These are phyloP conservation scores for Epizoanthus ramosus DNA, from an alignment of 92 coral and sea anemone genomes.

Conservation along the genomic window DNA sequence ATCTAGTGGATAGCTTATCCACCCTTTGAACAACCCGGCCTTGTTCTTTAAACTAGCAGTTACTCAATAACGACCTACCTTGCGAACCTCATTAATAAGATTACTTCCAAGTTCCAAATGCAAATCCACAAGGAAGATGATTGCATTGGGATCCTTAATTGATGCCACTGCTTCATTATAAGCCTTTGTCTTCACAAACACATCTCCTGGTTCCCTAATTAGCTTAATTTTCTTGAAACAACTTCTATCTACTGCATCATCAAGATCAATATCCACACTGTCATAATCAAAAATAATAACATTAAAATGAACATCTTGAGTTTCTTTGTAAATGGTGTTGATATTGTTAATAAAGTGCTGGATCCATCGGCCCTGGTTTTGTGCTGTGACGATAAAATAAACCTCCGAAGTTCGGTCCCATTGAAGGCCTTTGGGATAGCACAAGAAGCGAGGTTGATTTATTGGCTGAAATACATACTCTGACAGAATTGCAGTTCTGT, in stretches of 20 bases:
- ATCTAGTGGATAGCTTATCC: no score
- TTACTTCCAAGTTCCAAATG: constrained; percentile 31
- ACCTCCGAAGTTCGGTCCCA: constrained; percentile 30
- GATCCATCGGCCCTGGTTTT: constrained; percentile 34
- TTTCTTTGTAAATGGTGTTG: constrained; percentile 17
- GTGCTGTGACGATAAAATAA: constrained; percentile 25
- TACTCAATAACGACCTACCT: constrained; percentile 7
- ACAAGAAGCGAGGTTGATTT: background rate
- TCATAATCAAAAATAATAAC: constrained; percentile 37
- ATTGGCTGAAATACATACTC: no score
- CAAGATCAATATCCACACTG: constrained; percentile 35
- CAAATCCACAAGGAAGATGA: constrained; percentile 34
- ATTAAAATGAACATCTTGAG: constrained; percentile 35
- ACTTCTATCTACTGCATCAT: constrained; percentile 19
- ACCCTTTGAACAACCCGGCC: no score
- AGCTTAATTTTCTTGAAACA: constrained; percentile 32
- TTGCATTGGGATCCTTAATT: constrained; percentile 40
- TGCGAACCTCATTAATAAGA: constrained; percentile 36
- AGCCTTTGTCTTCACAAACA: constrained; percentile 24
- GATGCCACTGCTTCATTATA: constrained; percentile 42
- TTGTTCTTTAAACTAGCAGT: no score
- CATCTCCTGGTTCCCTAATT: constrained; percentile 2
- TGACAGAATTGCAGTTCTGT: no score
- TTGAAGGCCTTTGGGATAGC: constrained; percentile 34
- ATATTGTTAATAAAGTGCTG: constrained; percentile 36